Evolutionary conservation across 2,797 vertebrate species (phyloP), one percentile per base, ranked within the genome.

Genomic region (Benthosema pterotum): DNA sequence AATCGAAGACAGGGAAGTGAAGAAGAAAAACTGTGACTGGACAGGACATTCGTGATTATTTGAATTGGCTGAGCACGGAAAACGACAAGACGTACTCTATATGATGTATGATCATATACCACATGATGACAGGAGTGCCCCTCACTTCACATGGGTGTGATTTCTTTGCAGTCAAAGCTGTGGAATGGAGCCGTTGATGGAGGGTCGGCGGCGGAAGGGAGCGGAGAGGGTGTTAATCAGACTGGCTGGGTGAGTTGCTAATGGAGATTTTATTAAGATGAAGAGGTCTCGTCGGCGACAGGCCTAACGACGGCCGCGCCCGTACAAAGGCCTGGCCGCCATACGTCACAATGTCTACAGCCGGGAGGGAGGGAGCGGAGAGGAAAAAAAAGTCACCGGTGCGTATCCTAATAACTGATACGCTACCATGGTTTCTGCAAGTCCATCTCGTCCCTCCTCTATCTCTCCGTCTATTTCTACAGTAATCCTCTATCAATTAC

Each of bases 241-340:
- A 11, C 15, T 5, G 38, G 16, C 38, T 43, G 32, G 38, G 16
- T 18, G 25, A 38, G 32, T 38, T 13, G 45, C 3, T 13, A 46
- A 54, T 54, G 11, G 54, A 50, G 7, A 19, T 25, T 3, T 17
- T 19, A 11, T 14, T 42, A 52, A 48, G 53, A 42, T 11, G 38
- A 54, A 52, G 43, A n/a, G 32, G 63, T 47, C 28, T 57, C 47
- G 42, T 48, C 22, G 15, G 38, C 38, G 42, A 42, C 47, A 54
- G 61, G 19, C 15, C n/a, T 13, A 42, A 13, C 50, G 50, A 51
- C 15, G 19, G 46, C 54, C 42, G n/a, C 5, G 28, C 51, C 28
- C 43, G 13, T 46, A 18, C 19, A 11, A 49, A 55, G 6, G 42
- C 15, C 22, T n/a, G n/a, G n/a, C n/a, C n/a, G n/a, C 15, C 19